Evolutionary conservation across 2,113 vertebrate genomes (phyloP).

Genomic region (Asarcornis scutulata): DNA sequence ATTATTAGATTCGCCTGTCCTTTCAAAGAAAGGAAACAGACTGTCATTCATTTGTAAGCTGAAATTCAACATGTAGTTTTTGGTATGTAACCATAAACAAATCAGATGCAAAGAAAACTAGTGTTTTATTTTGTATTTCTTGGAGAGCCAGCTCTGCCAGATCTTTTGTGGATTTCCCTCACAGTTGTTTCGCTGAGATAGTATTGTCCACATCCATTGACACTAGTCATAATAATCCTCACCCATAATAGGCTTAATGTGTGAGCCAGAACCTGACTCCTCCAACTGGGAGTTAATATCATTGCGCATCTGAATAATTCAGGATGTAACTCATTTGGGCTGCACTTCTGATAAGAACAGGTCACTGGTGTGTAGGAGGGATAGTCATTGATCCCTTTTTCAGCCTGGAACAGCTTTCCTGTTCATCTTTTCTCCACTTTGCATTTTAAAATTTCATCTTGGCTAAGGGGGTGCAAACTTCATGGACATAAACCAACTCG

Average conservation of each 20-base stretch:
- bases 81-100: neutral
- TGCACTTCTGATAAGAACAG: neutral
- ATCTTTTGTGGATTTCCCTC: slow-evolving; percentile 38
- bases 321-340: neutral
- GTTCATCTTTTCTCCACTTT: fast-evolving
- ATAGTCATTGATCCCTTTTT: neutral
- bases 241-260: neutral
- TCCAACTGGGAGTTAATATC: neutral
- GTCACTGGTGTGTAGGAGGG: neutral
- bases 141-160: neutral
- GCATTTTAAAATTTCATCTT: neutral
- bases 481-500: neutral
- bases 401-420: neutral
- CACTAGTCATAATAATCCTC: slow-evolving; percentile 15
- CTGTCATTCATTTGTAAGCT: neutral
- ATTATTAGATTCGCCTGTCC: neutral
- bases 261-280: neutral
- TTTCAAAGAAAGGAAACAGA: neutral
- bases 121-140: slow-evolving; percentile 19
- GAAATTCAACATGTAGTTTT: neutral
- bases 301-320: neutral
- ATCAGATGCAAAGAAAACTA: neutral
- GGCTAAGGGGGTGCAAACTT: neutral
- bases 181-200: slow-evolving; percentile 59
- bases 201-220: slow-evolving; percentile 25